Evolutionary conservation across 2,113 vertebrate species (phyloP), one percentile per base, ranked within the genome.

Genomic region (Hippocampus mohnikei): DNA sequence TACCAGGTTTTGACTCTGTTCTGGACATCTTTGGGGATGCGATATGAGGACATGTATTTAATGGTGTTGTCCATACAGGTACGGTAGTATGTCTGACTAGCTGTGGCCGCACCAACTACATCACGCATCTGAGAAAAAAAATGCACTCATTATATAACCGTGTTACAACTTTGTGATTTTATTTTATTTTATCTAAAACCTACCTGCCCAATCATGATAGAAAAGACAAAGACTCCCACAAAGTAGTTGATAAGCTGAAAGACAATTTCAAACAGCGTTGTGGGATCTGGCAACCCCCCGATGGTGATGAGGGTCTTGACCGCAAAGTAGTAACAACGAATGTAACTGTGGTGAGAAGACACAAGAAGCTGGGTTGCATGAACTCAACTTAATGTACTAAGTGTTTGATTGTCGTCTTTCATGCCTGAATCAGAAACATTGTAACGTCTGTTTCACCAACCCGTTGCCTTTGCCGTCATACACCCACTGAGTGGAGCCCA

Each of bases 161-260:
- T 48, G 61, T 42, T 3, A 27, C 41, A 27, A 11, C n/a, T 37
- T 10, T 41, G 40, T 11, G 33, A 37, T 7, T 65, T 13, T 27
- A 40, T 58, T 67, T 41, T 3, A 13, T 0, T 25, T 58, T 27
- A 4, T 33, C 6, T 7, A 10, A 12, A 10, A 53, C 77, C 70
- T 87, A 98, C 97, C 95, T 99, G 97, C 70, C 97, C 97, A 18
- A 99, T 99, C 96, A 99, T 98, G 81, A 99, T 95, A 0, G 97
- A 99, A 91, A 99, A 98, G 74, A 91, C 95, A 53, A 99, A 98
- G 81, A 99, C 95, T 0, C 97, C 97, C 0, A 94, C 93, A 91
- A 99, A 99, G 82, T 99, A 99, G 85, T 99, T 99, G 78, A 98
- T 89, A 58, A 96, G 92, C 88, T 99, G 97, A 78, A 99, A 99